Evolutionary conservation across 2,113 vertebrate species (phyloP).

Genomic region (Mormoops blainvillei): DNA sequence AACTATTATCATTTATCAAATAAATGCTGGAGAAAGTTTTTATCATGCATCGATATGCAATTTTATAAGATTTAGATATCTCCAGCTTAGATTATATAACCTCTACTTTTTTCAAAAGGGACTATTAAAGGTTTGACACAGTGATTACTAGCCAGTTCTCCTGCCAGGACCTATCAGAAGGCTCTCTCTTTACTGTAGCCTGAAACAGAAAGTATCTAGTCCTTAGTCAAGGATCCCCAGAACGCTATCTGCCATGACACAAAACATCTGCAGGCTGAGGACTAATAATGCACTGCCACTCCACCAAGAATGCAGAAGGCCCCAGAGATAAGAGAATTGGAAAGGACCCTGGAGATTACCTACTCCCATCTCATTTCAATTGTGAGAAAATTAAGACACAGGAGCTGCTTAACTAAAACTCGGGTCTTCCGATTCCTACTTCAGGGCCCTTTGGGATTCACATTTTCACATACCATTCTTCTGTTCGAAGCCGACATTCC

Average conservation of each 20-base stretch:
- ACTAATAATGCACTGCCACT: not conserved
- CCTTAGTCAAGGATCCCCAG: not conserved
- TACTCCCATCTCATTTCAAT: not conserved
- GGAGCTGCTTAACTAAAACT: not conserved
- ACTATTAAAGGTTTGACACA: not conserved
- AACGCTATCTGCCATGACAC: not conserved
- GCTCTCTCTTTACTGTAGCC: not conserved
- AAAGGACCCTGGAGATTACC: not conserved
- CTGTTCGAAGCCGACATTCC: slow-evolving; percentile 92
- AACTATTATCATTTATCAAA: not conserved
- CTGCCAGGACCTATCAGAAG: not conserved
- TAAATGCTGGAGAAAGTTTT: not conserved
- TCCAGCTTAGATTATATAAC: not conserved
- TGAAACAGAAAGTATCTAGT: not conserved
- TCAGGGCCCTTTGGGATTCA: not conserved
- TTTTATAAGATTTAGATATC: not conserved
- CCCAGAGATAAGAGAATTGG: not conserved
- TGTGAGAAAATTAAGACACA: not conserved
- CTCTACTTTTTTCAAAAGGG: slow-evolving; percentile 40
- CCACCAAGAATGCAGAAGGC: not conserved
- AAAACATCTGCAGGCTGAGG: not conserved
- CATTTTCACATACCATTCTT: slow-evolving; percentile 89
- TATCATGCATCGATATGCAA: not conserved
- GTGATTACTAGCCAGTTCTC: not conserved
- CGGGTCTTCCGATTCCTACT: not conserved